These are phyloP conservation scores for Pollenia labialis DNA, from an alignment of 2,888 invertebrate species.

Conservation along the genomic window DNA sequence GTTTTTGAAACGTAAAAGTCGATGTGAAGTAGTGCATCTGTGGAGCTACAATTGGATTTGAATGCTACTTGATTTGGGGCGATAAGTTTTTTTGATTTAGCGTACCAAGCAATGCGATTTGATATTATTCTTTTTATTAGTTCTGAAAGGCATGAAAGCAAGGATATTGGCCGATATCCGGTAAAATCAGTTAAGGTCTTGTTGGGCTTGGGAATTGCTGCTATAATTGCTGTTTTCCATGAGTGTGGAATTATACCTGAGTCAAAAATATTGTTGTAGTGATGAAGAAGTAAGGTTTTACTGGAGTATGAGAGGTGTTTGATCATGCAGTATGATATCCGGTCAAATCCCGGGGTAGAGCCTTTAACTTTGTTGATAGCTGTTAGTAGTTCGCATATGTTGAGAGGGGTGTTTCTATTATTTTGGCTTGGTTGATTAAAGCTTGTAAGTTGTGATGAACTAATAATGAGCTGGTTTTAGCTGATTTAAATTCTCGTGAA, in stretches of 20 bases:
- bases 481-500: neutral
- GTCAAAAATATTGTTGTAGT: neutral
- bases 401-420: neutral
- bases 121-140: neutral
- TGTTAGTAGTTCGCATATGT: neutral
- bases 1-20: no score
- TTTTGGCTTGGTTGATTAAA: neutral
- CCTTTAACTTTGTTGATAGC: slow-evolving; percentile 18
- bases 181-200: neutral
- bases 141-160: neutral
- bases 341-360: neutral
- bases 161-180: neutral
- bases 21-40: neutral
- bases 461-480: neutral
- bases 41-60: neutral
- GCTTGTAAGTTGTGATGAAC: neutral
- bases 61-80: neutral
- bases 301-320: neutral
- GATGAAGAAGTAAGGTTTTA: neutral
- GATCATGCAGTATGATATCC: neutral
- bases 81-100: neutral
- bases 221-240: no score
- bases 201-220: neutral
- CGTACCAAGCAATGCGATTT: neutral
- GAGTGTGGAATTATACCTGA: neutral